These are phyloP conservation scores for Ptilorrhoa leucosticta DNA, from an alignment of 2,113 vertebrate species.

Conservation along the genomic window DNA sequence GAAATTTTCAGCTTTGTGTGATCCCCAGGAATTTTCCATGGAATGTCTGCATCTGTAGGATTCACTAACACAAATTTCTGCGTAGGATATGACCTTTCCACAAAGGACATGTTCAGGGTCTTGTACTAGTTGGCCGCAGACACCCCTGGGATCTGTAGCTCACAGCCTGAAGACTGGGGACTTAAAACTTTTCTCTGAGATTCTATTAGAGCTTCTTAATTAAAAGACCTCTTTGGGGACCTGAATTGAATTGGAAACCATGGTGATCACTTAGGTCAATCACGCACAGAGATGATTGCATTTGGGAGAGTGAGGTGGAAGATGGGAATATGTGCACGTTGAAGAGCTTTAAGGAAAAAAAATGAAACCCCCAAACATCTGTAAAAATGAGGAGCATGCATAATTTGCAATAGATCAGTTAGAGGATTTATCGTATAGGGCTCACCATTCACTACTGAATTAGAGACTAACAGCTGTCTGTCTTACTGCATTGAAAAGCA, in stretches of 20 bases:
- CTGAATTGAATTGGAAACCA: conserved; percentile 46
- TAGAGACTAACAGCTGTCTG: neutral
- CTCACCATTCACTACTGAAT: neutral
- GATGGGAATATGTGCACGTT: neutral
- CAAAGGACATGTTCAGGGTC: neutral
- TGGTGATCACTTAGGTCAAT: conserved; percentile 36
- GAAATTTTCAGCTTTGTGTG: neutral
- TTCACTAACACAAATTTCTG: neutral
- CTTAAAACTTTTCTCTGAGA: neutral
- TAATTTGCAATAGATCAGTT: neutral
- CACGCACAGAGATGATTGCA: neutral
- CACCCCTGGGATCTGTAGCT: neutral
- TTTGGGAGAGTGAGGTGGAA: conserved; percentile 1
- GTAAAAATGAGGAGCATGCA: neutral
- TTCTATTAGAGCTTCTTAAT: conserved; percentile 52
- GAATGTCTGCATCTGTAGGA: neutral
- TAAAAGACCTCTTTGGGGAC: conserved; percentile 48
- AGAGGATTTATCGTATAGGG: neutral
- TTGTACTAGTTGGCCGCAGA: neutral
- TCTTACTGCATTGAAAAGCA: neutral
- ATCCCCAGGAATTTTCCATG: neutral
- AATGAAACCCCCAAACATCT: neutral
- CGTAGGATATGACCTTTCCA: neutral
- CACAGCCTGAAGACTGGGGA: neutral
- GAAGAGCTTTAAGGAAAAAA: neutral